These are phyloP conservation scores for Eristalis tenax DNA, from an alignment of 2,888 invertebrate species.

Conservation along the genomic window DNA sequence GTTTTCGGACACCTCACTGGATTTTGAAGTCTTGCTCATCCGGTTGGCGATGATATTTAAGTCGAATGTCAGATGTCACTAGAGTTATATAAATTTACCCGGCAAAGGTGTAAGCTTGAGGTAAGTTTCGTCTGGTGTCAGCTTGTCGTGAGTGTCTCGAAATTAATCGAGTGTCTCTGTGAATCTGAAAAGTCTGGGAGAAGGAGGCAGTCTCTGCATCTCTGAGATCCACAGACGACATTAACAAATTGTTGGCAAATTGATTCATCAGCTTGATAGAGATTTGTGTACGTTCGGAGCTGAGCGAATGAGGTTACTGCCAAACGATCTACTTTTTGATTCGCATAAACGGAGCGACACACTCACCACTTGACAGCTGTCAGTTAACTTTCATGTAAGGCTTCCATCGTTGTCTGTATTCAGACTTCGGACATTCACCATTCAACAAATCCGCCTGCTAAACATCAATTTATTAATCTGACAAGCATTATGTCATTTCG, in stretches of 20 bases:
- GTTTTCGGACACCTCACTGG: background rate
- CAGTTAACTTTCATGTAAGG: background rate
- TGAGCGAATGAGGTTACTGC: too few relatives aligned
- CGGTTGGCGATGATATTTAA: slow-evolving; percentile 15
- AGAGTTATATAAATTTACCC: background rate
- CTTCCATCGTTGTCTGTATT: too few relatives aligned
- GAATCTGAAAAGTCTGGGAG: background rate
- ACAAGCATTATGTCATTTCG: background rate
- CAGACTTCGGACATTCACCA: too few relatives aligned
- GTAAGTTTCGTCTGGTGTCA: background rate
- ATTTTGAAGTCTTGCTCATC: slow-evolving; percentile 8
- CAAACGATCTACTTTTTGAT: background rate
- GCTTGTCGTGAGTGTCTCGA: background rate
- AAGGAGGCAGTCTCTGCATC: background rate
- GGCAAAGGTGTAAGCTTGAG: background rate
- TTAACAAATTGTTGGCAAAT: too few relatives aligned
- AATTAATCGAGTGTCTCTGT: background rate
- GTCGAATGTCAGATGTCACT: background rate
- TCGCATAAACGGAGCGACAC: background rate
- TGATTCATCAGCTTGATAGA: too few relatives aligned
- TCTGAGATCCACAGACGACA: too few relatives aligned
- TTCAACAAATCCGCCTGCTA: background rate
- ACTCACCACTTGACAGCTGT: background rate
- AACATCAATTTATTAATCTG: background rate
- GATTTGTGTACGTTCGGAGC: too few relatives aligned